Evolutionary conservation across 2,113 vertebrate genomes (phyloP), one percentile per base, ranked within the genome.

Genomic region (Hoplias malabaricus): DNA sequence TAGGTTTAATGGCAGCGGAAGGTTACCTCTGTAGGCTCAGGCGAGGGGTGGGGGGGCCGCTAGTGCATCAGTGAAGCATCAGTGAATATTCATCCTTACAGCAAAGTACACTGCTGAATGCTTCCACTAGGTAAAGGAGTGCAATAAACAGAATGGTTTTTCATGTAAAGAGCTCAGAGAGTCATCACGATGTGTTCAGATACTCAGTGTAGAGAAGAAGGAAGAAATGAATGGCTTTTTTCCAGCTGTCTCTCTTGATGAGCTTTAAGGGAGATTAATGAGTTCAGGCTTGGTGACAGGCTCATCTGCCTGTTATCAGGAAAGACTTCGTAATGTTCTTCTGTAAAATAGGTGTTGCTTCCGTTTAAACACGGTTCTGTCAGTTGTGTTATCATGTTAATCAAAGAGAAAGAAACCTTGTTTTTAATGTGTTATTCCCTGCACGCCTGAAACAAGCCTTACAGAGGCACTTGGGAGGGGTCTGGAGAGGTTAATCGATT

Each of bases 1-100:
- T 65, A 50, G 73, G n/a, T 36, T 31, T 78, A 80, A 82, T 78
- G 70, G 75, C 59, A 43, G 40, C 0, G 4, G 54, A 65, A 68
- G 53, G 56, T 29, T 48, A 23, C 4, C 56, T 56, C 57, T 69
- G 67, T 78, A 48, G 50, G 42, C 13, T 48, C 33, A 4, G 36
- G 63, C 12, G 43, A 19, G 38, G n/a, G 59, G 54, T 27, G 56
- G 16, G 40, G 10, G 21, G 56, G 50, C 42, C 29, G 42, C 40
- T 29, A 66, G 72, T 43, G 67, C 42, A 27, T 81, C 77, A 36
- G 29, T 13, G 31, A 72, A 75, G 13, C 5, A n/a, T 8, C 21
- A 14, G 46, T 57, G 36, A 66, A 77, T 69, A 75, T 70, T 67
- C 12, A 48, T 53, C 29, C 62, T 29, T 29, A 57, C n/a, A 5